Percentiles rank a stretch among this genome's conserved stretches.
Evolutionary conservation across 1,140 invertebrate species (phyloP).

Genomic region (Druon quercuslanigerum): DNA sequence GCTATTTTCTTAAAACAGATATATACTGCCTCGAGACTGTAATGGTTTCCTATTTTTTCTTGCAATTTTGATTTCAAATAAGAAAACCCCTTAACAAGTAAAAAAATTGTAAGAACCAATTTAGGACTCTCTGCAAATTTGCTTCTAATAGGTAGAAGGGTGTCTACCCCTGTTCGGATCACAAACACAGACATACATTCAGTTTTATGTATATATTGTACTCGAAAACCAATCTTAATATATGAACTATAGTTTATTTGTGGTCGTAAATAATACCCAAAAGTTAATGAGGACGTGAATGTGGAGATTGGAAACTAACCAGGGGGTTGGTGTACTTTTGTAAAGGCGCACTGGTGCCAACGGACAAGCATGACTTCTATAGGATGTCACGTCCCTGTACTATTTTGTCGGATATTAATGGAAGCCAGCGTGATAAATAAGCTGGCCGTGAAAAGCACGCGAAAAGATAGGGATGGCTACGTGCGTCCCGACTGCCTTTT

Average conservation of each 20-base stretch:
- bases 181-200: no score
- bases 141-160: no score
- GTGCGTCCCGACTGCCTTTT: conserved; percentile 24
- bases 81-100: no score
- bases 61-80: no score
- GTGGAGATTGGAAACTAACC: conserved; percentile 15
- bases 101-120: no score
- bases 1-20: no score
- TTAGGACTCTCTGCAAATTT: no score
- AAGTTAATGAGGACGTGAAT: neutral
- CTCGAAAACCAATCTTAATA: neutral
- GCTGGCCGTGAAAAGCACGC: conserved; percentile 51
- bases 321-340: neutral
- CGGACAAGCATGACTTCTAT: conserved; percentile 55
- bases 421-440: conserved; percentile 62
- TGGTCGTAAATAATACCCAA: neutral
- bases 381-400: conserved; percentile 53
- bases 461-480: conserved; percentile 51
- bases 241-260: neutral
- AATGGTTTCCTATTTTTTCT: no score
- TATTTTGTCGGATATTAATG: conserved; percentile 66
- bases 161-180: no score
- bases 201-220: no score
- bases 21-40: no score
- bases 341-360: conserved; percentile 2